These are phyloP conservation scores for Pogonophryne albipinna DNA, from an alignment of 2,797 vertebrate species.

Conservation along the genomic window DNA sequence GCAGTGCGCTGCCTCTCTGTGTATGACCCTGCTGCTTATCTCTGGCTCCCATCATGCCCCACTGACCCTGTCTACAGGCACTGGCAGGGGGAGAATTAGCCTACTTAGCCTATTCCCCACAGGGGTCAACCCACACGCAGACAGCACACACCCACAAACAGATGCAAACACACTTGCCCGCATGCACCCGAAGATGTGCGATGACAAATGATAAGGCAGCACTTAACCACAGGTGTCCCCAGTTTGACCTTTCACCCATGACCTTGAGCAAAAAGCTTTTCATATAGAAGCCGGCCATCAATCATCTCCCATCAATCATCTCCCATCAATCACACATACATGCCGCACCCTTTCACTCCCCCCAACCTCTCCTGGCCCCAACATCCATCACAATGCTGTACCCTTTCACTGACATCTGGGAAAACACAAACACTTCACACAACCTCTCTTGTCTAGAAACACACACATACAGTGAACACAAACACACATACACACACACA, in stretches of 20 bases:
- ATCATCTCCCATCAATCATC: constrained; percentile 80
- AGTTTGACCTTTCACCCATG: constrained; percentile 76
- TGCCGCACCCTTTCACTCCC: constrained; percentile 58
- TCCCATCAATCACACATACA: constrained; percentile 76
- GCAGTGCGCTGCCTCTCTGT: constrained; percentile 46
- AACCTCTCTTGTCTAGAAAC: constrained; percentile 47
- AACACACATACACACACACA: too few relatives aligned
- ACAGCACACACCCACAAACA: constrained; percentile 39
- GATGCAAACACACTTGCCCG: constrained; percentile 15
- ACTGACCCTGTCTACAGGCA: constrained; percentile 70
- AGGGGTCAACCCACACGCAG: constrained; percentile 67
- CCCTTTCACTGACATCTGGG: constrained; percentile 74
- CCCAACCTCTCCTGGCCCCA: constrained; percentile 57
- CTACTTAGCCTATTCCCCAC: constrained; percentile 78
- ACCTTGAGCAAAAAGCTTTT: constrained; percentile 74
- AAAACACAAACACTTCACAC: constrained; percentile 76
- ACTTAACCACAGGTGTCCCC: constrained; percentile 75
- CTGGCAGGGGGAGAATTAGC: constrained; percentile 77
- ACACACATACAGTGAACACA: constrained; percentile 26
- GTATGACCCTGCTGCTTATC: constrained; percentile 80
- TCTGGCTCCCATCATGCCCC: constrained; percentile 77
- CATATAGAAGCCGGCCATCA: constrained; percentile 70
- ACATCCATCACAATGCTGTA: constrained; percentile 77
- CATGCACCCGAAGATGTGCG: constrained; percentile 32
- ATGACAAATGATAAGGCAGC: constrained; percentile 73